Evolutionary conservation across 2,113 vertebrate genomes (phyloP), one percentile per base, ranked within the genome.

Genomic region (Forbesichthys agassizii): DNA sequence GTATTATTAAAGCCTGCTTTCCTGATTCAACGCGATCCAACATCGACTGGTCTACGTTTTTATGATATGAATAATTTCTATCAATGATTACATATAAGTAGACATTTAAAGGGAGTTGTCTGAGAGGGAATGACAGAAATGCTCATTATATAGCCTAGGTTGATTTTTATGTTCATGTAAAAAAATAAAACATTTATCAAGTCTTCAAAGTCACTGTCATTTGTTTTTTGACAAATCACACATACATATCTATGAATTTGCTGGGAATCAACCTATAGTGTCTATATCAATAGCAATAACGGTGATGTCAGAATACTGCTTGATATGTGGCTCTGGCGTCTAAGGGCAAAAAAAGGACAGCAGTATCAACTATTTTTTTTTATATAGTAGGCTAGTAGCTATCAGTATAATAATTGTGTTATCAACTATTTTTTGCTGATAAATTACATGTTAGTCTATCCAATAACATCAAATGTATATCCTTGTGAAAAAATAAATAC

Each of bases 161-260:
- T 75, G 61, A 84, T 27, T 88, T 84, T 86, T 85, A 80, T 85
- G 82, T 86, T 79, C 64, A 81, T 66, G 68, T 9, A 58, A 58
- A 11, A 27, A 58, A 82, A 90, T 82, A 75, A 79, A 86, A 69
- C 69, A 75, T 47, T 55, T 65, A 27, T 27, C 4, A 69, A 64
- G 18, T 71, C 60, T 53, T 33, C 7, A 33, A 54, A n/a, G 52
- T n/a, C 52, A 54, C 13, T 54, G 13, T 8, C 27, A 27, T 27
- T 54, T 1, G 3, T 47, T 52, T 62, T 6, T n/a, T 56, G 52
- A 8, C 52, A 8, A 51, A 51, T 13, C 8, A 51, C 9, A 51
- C 11, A 11, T 51, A 51, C 3, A 51, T 5, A 8, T 42, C 36
- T 42, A 8, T 42, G 36, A 5, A 42, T 42, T 42, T 42, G 36